Percentiles rank a stretch among this genome's conserved stretches.
Evolutionary conservation across 2,888 invertebrate genomes (phyloP).

Genomic region (Drosophila gaucha): DNA sequence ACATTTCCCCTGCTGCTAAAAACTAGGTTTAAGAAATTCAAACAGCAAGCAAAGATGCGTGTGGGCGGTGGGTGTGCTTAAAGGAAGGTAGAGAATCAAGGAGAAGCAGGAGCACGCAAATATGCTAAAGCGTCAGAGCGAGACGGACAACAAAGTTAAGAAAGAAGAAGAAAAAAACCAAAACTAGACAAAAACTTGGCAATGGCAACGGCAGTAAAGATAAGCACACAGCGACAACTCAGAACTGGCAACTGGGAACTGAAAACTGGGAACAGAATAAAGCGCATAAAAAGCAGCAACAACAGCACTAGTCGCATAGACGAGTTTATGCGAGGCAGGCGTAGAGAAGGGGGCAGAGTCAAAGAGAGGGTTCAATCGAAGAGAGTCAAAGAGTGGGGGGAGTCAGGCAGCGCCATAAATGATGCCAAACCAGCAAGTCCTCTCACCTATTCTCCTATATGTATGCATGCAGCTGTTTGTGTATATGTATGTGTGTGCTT

Average conservation of each 20-base stretch:
- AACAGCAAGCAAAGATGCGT: slow-evolving; percentile 53
- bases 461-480: not conserved
- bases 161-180: slow-evolving; percentile 6
- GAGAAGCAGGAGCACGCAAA: slow-evolving; percentile 7
- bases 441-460: slow-evolving; percentile 36
- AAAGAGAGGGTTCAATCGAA: not conserved
- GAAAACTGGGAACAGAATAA: slow-evolving; percentile 34
- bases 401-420: slow-evolving; percentile 42
- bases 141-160: slow-evolving; percentile 28
- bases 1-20: too few relatives aligned
- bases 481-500: slow-evolving; percentile 16
- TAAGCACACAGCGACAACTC: slow-evolving; percentile 42
- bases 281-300: slow-evolving; percentile 44
- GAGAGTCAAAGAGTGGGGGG: not conserved
- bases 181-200: slow-evolving; percentile 77
- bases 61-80: slow-evolving; percentile 66
- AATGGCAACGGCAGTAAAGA: slow-evolving; percentile 59
- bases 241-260: slow-evolving; percentile 32
- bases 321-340: slow-evolving; percentile 62
- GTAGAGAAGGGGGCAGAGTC: not conserved
- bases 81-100: slow-evolving; percentile 9
- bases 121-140: slow-evolving; percentile 18
- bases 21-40: slow-evolving; percentile 3
- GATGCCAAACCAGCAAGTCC: slow-evolving; percentile 51
- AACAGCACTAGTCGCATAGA: slow-evolving; percentile 50